Conservation (phyloP, 1,140 invertebrate genomes). For the Odontomachus brunneus region DNA sequence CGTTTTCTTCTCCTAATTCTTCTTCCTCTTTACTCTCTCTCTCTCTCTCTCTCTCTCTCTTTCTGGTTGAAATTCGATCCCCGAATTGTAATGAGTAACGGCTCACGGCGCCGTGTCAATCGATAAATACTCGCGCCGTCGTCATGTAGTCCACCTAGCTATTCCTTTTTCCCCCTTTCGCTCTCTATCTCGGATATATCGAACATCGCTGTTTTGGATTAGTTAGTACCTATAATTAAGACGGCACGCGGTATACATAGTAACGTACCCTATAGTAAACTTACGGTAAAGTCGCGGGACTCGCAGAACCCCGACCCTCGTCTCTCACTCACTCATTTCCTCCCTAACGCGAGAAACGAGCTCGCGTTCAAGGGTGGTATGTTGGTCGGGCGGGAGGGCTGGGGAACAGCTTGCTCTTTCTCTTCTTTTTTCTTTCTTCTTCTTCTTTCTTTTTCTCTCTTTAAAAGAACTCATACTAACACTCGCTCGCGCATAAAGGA, state of each 20-base stretch:
- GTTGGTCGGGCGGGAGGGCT: conserved; percentile 1
- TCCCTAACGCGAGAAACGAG: conserved; percentile 50
- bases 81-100: conserved; percentile 51
- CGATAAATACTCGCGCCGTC: conserved; percentile 64
- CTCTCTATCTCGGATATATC: conserved; percentile 78
- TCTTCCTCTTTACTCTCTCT: too few species aligned
- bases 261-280: conserved; percentile 45
- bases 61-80: conserved; percentile 4
- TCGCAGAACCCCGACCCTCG: conserved; percentile 6
- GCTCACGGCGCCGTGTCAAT: conserved; percentile 54
- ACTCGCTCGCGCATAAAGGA: conserved; percentile 78
- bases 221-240: conserved; percentile 71
- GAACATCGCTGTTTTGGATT: conserved; percentile 79
- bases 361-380: not conserved
- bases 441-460: conserved; percentile 10
- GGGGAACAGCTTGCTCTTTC: not conserved
- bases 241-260: conserved; percentile 64
- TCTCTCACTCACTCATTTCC: conserved; percentile 51
- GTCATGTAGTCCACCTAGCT: conserved; percentile 41
- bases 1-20: too few species aligned
- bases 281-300: conserved; percentile 46
- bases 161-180: conserved; percentile 1
- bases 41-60: not conserved
- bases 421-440: not conserved
- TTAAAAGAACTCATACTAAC: conserved; percentile 64